Evolutionary conservation across 2,797 vertebrate species (phyloP).

Genomic region (Sebastolobus alascanus): DNA sequence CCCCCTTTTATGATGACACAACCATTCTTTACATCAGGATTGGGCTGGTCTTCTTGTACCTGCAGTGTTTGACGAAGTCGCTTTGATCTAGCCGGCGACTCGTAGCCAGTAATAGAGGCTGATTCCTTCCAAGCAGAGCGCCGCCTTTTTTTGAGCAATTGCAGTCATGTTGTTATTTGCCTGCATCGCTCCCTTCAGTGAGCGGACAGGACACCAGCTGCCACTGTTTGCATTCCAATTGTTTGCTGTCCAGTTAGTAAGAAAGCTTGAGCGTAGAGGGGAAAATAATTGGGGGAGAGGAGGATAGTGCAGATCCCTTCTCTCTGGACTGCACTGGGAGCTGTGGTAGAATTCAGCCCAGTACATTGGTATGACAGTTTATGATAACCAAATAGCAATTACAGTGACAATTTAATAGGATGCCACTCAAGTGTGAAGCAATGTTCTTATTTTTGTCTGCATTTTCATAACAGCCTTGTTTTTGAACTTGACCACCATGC

Average conservation of each 20-base stretch:
- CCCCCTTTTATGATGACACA: constrained; percentile 10
- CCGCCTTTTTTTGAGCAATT: constrained; percentile 33
- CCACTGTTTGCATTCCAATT: constrained; percentile 67
- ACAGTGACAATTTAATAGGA: constrained; percentile 36
- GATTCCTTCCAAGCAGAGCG: constrained; percentile 45
- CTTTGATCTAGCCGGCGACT: constrained; percentile 47
- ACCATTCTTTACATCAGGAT: constrained; percentile 29
- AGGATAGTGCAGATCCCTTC: constrained; percentile 16
- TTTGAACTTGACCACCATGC: constrained; percentile 24
- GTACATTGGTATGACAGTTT: neutral
- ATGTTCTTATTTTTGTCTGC: constrained; percentile 18
- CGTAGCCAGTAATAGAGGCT: constrained; percentile 45
- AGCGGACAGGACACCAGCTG: constrained; percentile 79
- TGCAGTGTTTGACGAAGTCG: constrained; percentile 31
- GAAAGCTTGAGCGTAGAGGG: constrained; percentile 25
- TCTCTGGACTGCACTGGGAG: constrained; percentile 14
- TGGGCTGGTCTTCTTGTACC: neutral
- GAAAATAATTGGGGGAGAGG: constrained; percentile 32
- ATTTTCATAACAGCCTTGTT: constrained; percentile 22
- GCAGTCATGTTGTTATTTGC: constrained; percentile 46
- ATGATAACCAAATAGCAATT: constrained; percentile 32
- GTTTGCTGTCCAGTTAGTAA: constrained; percentile 54
- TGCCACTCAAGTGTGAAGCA: constrained; percentile 15
- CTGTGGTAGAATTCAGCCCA: constrained; percentile 10
- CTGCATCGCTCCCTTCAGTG: constrained; percentile 31